Evolutionary conservation across 2,888 invertebrate genomes (phyloP).

Genomic region (Erebia aethiops): DNA sequence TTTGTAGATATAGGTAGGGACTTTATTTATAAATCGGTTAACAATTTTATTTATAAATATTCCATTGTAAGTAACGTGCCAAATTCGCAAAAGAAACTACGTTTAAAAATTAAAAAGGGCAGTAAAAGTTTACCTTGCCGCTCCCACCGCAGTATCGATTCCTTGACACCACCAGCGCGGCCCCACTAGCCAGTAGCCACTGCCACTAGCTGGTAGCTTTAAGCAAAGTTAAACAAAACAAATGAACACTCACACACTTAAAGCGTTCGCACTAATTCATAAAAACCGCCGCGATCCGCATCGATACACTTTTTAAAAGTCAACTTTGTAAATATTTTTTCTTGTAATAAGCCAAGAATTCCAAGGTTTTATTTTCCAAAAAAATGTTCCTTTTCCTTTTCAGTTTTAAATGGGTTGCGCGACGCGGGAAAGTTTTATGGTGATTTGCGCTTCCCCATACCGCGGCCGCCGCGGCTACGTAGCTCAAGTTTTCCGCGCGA

Average conservation of each 20-base stretch:
- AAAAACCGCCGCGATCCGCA: conserved; percentile 65
- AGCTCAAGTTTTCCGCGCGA: conserved; percentile 75
- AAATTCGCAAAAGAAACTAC: conserved; percentile 21
- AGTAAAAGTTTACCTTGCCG: conserved; percentile 72
- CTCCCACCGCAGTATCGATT: conserved; percentile 80
- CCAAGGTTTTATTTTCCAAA: neutral
- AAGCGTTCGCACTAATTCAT: conserved; percentile 63
- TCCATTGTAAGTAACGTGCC: neutral
- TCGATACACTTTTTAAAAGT: conserved; percentile 62
- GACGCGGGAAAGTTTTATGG: conserved; percentile 75
- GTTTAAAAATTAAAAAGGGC: conserved; percentile 36
- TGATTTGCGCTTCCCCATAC: conserved; percentile 69
- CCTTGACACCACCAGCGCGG: conserved; percentile 71
- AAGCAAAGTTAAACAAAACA: conserved; percentile 75
- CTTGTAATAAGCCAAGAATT: neutral
- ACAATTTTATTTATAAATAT: conserved; percentile 5
- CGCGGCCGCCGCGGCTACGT: conserved; percentile 56
- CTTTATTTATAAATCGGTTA: neutral
- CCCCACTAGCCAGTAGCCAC: conserved; percentile 62
- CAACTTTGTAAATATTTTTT: conserved; percentile 55
- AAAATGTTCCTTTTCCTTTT: neutral
- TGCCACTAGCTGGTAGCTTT: conserved; percentile 55
- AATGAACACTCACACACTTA: conserved; percentile 69
- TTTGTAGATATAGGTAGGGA: too few relatives aligned
- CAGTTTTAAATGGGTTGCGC: conserved; percentile 49